Conservation (phyloP, 2,888 invertebrate genomes). For the Byasa hedistus region DNA sequence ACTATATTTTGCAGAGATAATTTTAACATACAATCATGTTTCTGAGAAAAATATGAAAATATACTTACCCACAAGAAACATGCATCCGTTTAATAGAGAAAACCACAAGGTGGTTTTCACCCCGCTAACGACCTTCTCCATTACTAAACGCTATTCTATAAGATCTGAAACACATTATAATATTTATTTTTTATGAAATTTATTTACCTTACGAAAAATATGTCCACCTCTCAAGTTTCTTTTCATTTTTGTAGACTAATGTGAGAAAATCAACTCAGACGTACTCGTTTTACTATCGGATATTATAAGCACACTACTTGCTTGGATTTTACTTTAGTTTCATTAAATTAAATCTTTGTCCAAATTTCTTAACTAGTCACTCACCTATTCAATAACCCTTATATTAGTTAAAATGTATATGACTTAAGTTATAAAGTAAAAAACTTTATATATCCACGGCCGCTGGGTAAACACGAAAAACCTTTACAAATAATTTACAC, state of each 20-base stretch:
- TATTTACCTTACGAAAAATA: no score
- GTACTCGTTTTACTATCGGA: no score
- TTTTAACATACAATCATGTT: not conserved
- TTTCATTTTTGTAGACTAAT: no score
- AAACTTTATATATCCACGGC: not conserved
- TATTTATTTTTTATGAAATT: no score
- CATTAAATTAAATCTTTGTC: no score
- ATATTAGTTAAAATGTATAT: not conserved
- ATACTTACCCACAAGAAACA: conserved; percentile 67
- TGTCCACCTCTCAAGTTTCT: no score
- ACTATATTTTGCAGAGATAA: not conserved
- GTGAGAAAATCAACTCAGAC: no score
- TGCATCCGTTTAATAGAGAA: conserved; percentile 71
- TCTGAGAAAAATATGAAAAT: not conserved
- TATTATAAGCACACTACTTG: no score
- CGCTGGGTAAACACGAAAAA: not conserved
- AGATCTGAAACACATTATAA: conserved; percentile 20
- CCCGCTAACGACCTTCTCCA: conserved; percentile 55
- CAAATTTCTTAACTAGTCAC: no score
- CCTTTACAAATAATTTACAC: not conserved
- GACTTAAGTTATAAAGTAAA: not conserved
- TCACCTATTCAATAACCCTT: not conserved
- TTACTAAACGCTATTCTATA: conserved; percentile 40
- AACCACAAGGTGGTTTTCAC: conserved; percentile 62
- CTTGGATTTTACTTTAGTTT: no score